Evolutionary conservation across 2,888 invertebrate genomes (phyloP), one percentile per base, ranked within the genome.

Genomic region (Athetis lepigone): DNA sequence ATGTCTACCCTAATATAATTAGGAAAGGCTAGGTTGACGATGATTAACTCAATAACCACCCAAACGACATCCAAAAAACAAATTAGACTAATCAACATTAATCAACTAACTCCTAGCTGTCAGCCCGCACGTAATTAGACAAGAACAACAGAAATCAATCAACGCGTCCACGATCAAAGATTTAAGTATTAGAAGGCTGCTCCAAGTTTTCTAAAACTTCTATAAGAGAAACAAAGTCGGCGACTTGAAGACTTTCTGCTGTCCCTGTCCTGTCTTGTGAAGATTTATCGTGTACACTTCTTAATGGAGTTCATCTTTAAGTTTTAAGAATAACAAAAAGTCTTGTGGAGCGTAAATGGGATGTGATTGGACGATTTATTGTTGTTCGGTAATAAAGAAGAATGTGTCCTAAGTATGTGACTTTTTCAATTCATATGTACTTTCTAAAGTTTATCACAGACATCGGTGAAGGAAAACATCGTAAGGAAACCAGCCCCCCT

Each of bases 81-180:
- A 36, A 27, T 45, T 27, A 40, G 5, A 49, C n/a, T 55, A 45
- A 63, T 46, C 9, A 40, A 40, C 42, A 65, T 45, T 36, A 36
- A 65, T 40, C 18, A 13, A 49, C 43, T 13, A 9, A 19, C 8
- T 19, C 37, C 49, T 21, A 4, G 45, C 2, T 47, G 25, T 29
- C 49, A 54, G 23, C 45, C 36, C 11, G n/a, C n/a, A 23, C 23
- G n/a, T 40, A 50, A 73, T 70, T 57, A 54, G 23, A 7, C 37
- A 45, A 33, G 50, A 37, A 49, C 64, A 60, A 55, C 51, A 37
- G 9, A 33, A 73, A 73, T 69, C 78, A 65, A 77, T 75, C 78
- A 69, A 54, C 40, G 19, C 5, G 18, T 27, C 18, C 21, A 16
- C 13, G 64, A 65, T 64, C 74, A 68, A 73, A 75, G 64, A 68